phyloP scores from a whole-genome alignment of 2,113 vertebrate genomes.

The Larimichthys crocea region DNA sequence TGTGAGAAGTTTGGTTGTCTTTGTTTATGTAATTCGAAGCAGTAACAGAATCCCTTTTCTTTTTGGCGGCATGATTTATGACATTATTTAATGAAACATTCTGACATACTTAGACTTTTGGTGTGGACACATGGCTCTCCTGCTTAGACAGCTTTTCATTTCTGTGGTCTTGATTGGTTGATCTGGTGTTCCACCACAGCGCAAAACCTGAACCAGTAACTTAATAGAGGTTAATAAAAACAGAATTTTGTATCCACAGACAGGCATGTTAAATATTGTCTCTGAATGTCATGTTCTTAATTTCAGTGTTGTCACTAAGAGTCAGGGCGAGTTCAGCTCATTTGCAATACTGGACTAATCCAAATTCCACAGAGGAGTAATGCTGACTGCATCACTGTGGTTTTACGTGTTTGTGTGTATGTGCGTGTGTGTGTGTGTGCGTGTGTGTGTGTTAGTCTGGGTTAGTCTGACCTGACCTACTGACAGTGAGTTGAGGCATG shows the following conservation, averaged over 20 bases:
- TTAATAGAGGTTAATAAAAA: not conserved
- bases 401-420: conserved; percentile 7
- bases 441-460: not conserved
- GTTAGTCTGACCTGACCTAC: conserved; percentile 26
- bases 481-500: conserved; percentile 60
- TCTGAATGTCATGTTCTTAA: not conserved
- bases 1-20: too few relatives aligned
- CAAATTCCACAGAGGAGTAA: conserved; percentile 12
- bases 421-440: not conserved
- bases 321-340: not conserved
- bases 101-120: not conserved
- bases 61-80: not conserved
- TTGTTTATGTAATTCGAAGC: too few relatives aligned
- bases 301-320: conserved; percentile 5
- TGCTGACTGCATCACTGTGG: conserved; percentile 26
- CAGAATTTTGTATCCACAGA: not conserved
- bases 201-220: not conserved
- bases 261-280: not conserved
- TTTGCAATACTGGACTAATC: not conserved
- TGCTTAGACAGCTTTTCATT: not conserved
- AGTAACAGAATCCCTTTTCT: too few relatives aligned
- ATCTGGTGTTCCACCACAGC: not conserved
- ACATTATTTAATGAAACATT: conserved; percentile 5
- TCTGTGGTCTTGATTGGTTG: not conserved
- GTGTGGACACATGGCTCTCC: not conserved